A percentile compares a stretch with the other conserved stretches of the same genome.
Conservation (phyloP, 2,888 invertebrate species). For the Lasioglossum marginatum region DNA sequence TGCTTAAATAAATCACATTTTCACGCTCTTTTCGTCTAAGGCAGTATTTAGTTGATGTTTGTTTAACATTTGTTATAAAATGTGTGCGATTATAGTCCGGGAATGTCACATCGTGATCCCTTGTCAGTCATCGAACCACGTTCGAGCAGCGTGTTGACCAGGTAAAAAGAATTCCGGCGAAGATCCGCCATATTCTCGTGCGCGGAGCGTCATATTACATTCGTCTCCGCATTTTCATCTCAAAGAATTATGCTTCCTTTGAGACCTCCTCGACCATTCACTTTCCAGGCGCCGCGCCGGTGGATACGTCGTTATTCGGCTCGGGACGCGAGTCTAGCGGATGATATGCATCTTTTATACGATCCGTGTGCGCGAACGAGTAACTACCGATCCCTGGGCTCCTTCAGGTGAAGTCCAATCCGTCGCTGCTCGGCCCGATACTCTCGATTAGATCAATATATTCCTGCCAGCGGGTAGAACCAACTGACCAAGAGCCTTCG, state of each 20-base stretch:
- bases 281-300: slow-evolving; percentile 43
- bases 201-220: slow-evolving; percentile 53
- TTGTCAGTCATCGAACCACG: too few relatives aligned
- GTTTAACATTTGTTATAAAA: too few relatives aligned
- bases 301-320: slow-evolving; percentile 62
- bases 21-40: too few relatives aligned
- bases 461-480: slow-evolving; percentile 30
- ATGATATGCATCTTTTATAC: slow-evolving; percentile 61
- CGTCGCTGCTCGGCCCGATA: neutral
- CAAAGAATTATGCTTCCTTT: slow-evolving; percentile 67
- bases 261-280: slow-evolving; percentile 59
- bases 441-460: slow-evolving; percentile 35
- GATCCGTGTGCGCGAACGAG: slow-evolving; percentile 37
- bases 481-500: slow-evolving; percentile 2
- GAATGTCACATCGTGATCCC: neutral
- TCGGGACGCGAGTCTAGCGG: slow-evolving; percentile 40
- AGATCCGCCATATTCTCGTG: neutral
- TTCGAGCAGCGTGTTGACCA: neutral
- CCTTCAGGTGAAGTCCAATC: neutral
- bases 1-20: too few relatives aligned
- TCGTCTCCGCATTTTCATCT: slow-evolving; percentile 65
- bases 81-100: too few relatives aligned
- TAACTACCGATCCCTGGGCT: slow-evolving; percentile 51
- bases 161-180: slow-evolving; percentile 22
- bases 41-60: too few relatives aligned